Conservation (phyloP, 2,113 vertebrate species). For the Pterocles orientalis region DNA sequence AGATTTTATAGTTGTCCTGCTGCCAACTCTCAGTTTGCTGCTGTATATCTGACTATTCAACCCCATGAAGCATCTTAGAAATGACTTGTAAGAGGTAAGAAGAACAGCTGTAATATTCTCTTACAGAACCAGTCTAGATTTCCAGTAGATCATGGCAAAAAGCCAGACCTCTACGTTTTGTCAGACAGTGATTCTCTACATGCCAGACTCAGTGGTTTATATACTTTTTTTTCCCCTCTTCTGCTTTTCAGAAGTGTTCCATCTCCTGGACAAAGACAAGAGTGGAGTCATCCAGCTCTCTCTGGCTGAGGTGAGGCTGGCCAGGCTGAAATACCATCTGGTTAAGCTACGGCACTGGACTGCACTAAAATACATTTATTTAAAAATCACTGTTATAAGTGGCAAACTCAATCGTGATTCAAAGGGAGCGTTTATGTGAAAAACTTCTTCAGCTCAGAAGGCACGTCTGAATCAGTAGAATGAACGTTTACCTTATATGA, state of each 20-base stretch:
- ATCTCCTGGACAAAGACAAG: slow-evolving; percentile 70
- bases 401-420: neutral
- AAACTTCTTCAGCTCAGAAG: neutral
- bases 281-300: slow-evolving; percentile 65
- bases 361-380: neutral
- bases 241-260: slow-evolving; percentile 68
- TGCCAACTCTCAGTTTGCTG: slow-evolving; percentile 8
- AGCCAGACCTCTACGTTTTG: neutral
- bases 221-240: neutral
- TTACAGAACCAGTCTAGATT: neutral
- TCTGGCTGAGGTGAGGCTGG: slow-evolving; percentile 70
- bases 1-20: neutral
- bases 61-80: neutral
- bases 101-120: neutral
- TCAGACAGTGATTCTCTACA: neutral
- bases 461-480: neutral
- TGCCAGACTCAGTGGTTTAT: neutral
- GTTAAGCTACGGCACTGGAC: neutral
- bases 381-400: neutral
- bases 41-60: neutral
- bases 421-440: neutral
- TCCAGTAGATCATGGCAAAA: neutral
- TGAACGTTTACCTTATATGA: neutral
- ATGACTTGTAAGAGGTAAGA: neutral
- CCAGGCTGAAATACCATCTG: neutral